Conservation (phyloP, 1,140 invertebrate genomes). For the Drosophila erecta region DNA sequence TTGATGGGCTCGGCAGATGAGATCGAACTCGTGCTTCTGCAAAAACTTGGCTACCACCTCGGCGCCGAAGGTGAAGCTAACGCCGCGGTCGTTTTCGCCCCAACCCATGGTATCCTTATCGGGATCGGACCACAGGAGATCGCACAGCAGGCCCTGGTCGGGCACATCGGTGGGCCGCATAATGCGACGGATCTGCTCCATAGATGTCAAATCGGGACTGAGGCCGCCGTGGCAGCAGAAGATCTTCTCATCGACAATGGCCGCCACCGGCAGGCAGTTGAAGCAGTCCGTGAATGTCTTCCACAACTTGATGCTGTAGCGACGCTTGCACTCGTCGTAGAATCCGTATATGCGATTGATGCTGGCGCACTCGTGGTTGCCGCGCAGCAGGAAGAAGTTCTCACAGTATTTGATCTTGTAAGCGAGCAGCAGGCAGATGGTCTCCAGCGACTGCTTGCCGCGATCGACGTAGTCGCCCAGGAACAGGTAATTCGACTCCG, state of each 20-base stretch:
- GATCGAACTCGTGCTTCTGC: slow-evolving; percentile 97
- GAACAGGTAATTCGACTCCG: slow-evolving; percentile 99
- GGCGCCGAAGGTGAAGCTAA: slow-evolving; percentile 97
- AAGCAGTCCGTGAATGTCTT: slow-evolving; percentile 99
- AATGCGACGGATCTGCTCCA: slow-evolving; percentile 96
- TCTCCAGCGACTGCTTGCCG: slow-evolving; percentile 95
- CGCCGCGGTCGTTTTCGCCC: slow-evolving; percentile 98
- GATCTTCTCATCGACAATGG: slow-evolving; percentile 98
- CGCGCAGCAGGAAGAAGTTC: slow-evolving; percentile 94
- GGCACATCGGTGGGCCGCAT: slow-evolving; percentile 97
- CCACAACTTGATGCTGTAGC: slow-evolving; percentile 99
- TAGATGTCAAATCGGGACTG: slow-evolving; percentile 94
- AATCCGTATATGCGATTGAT: slow-evolving; percentile 99
- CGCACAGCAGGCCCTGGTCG: slow-evolving; percentile 96
- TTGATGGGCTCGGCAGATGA: slow-evolving; percentile 99
- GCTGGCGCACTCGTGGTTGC: slow-evolving; percentile 95
- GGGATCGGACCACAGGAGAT: slow-evolving; percentile 98
- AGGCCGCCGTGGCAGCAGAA: slow-evolving; percentile 98
- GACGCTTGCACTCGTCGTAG: slow-evolving; percentile 98
- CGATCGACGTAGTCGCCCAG: slow-evolving; percentile 95
- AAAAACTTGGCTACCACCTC: slow-evolving; percentile 97
- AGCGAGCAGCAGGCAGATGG: slow-evolving; percentile 96
- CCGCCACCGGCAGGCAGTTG: slow-evolving; percentile 98
- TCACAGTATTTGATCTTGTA: slow-evolving; percentile 98
- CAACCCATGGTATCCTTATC: slow-evolving; percentile 96